Conservation (phyloP, 64 coral and sea anemone species). For the Dendronephthya gigantea region DNA sequence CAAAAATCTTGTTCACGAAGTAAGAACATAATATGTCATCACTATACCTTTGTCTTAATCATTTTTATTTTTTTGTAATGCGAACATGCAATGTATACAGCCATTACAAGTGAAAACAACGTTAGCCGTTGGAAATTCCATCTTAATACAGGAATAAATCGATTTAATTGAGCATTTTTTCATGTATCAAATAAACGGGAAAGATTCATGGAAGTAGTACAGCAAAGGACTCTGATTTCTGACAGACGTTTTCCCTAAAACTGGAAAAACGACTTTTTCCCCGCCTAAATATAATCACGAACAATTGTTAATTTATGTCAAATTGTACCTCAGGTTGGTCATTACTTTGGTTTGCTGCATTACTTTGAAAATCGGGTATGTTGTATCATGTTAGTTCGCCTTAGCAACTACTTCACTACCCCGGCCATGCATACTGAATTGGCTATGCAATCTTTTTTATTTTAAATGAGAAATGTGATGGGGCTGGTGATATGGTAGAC, state of each 20-base stretch:
- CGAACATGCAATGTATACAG: no score
- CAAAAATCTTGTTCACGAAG: conserved; percentile 62
- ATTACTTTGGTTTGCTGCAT: conserved; percentile 80
- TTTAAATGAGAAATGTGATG: conserved; percentile 44
- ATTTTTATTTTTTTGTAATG: no score
- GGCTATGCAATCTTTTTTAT: neutral
- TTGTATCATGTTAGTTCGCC: neutral
- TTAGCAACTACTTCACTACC: neutral
- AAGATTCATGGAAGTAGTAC: neutral
- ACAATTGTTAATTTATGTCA: neutral
- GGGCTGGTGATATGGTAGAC: conserved; percentile 35
- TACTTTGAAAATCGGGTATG: conserved; percentile 48
- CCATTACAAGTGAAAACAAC: no score
- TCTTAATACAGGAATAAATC: neutral
- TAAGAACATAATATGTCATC: neutral
- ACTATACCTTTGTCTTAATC: no score
- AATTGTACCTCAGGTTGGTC: conserved; percentile 47
- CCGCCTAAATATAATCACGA: no score
- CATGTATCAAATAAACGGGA: no score
- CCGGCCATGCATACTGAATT: no score
- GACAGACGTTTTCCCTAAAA: neutral
- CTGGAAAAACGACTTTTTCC: no score
- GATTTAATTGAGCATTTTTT: no score
- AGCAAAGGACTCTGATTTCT: neutral
- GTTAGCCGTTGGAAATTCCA: no score